Base-by-base conservation (phyloP, 2,888 invertebrate species). In the Parapristionchus giblindavisi region DNA sequence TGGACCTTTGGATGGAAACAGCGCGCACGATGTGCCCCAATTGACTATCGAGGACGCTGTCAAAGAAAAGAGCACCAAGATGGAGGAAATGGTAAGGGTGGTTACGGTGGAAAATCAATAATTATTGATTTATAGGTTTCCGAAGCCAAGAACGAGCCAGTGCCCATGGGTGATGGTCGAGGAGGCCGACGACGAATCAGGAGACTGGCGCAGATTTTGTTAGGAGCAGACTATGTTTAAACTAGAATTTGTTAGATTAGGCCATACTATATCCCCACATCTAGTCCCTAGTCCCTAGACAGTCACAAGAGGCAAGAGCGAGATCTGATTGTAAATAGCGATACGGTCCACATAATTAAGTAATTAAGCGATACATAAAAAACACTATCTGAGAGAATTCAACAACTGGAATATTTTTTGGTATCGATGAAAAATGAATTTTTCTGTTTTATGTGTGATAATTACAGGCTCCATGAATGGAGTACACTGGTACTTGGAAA, bases 131-230 rank as follows among this genome's bases (percentile, higher is more conserved):
- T 4, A 3, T 8, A 68, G 68, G 52, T 29, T 1, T 38, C 34
- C 11, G 68, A 68, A 21, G 51, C 52, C n/a, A 21, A 29, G 3
- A 54, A 38, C 24, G 70, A 71, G 38, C 56, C 70, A 14, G 38
- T n/a, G 8, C 58, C 43, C 32, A 73, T 73, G 73, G 73, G 73
- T 40, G 73, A 73, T 61, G 73, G 73, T 29, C n/a, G 38, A n/a
- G 73, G 73, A 0, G 38, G 60, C 21, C 36, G 63, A 32, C 29
- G 60, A 36, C 43, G 73, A 51, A 73, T 40, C 24, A 65, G 48
- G 54, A 43, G 74, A 38, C 74, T 74, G 32, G 63, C 63, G 27
- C 60, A 71, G 70, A 54, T 71, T 40, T 56, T 71, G 14, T 27
- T n/a, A 21, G 24, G 56, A 21, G 48, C 48, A 48, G 48, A 48